These are phyloP conservation scores for Microcebus lehilahytsara DNA, from an alignment of 2,113 vertebrate species.

Conservation along the genomic window DNA sequence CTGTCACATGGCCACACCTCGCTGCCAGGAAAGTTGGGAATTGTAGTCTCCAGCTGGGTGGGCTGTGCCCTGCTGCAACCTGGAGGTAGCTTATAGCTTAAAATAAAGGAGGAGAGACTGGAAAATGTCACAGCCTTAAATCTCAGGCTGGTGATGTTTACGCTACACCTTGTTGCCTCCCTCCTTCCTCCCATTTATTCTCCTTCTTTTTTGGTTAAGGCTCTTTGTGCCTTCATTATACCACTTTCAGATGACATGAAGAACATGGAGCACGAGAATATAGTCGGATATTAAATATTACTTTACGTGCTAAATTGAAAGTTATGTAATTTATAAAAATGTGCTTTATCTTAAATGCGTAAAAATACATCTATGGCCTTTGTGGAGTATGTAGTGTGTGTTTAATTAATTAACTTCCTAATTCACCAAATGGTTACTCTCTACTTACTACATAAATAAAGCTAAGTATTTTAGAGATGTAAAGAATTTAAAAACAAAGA, in stretches of 20 bases:
- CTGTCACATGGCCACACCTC: too few species aligned
- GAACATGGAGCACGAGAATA: fast-evolving
- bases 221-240: background rate
- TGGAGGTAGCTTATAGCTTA: background rate
- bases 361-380: background rate
- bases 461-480: background rate
- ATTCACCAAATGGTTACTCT: background rate
- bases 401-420: constrained; percentile 9
- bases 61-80: too few species aligned
- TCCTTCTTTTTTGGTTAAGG: background rate
- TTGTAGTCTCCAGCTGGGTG: background rate
- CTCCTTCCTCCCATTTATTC: background rate
- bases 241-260: background rate
- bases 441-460: background rate
- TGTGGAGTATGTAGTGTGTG: background rate
- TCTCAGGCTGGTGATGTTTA: background rate
- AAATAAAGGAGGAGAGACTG: background rate
- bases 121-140: background rate
- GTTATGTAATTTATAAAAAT: constrained; percentile 33
- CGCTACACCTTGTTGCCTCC: background rate
- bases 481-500: background rate
- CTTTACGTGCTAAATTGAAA: background rate
- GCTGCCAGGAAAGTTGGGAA: background rate
- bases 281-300: background rate
- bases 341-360: background rate